Evolutionary conservation across 2,797 vertebrate genomes (phyloP).

Genomic region (Siniperca scherzeri): DNA sequence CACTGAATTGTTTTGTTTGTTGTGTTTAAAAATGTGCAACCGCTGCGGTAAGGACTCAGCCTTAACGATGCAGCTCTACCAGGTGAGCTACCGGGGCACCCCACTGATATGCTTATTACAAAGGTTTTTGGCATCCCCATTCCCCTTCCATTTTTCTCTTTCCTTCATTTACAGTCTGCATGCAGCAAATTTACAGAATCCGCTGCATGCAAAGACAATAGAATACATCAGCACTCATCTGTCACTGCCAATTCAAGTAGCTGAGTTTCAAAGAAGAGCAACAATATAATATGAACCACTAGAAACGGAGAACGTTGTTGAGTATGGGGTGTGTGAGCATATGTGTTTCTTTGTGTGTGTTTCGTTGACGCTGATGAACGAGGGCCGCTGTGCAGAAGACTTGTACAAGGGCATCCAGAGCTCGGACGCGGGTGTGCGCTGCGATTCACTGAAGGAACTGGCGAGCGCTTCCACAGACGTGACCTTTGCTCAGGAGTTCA

Average conservation of each 20-base stretch:
- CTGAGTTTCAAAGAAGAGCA: not conserved
- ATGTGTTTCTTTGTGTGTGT: slow-evolving; percentile 9
- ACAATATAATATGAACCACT: not conserved
- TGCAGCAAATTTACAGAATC: not conserved
- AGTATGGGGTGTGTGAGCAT: not conserved
- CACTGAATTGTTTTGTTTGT: not conserved
- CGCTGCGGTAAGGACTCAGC: no score
- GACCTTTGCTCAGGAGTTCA: slow-evolving; percentile 97
- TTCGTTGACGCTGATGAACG: not conserved
- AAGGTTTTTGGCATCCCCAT: no score
- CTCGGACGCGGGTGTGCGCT: slow-evolving; percentile 88
- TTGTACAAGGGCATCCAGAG: slow-evolving; percentile 91
- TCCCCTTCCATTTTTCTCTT: not conserved
- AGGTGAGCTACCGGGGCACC: no score
- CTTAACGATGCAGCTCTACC: no score
- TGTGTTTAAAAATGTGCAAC: not conserved
- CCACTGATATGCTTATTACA: not conserved
- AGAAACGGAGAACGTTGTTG: not conserved
- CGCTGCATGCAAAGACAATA: not conserved
- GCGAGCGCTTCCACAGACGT: slow-evolving; percentile 90
- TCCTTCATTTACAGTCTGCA: not conserved
- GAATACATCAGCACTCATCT: not conserved
- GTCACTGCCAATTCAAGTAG: not conserved
- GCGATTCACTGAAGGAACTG: slow-evolving; percentile 92
- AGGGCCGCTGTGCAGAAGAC: slow-evolving; percentile 94